Conservation (phyloP, 2,113 vertebrate species). For the Myrmecobius fasciatus region DNA sequence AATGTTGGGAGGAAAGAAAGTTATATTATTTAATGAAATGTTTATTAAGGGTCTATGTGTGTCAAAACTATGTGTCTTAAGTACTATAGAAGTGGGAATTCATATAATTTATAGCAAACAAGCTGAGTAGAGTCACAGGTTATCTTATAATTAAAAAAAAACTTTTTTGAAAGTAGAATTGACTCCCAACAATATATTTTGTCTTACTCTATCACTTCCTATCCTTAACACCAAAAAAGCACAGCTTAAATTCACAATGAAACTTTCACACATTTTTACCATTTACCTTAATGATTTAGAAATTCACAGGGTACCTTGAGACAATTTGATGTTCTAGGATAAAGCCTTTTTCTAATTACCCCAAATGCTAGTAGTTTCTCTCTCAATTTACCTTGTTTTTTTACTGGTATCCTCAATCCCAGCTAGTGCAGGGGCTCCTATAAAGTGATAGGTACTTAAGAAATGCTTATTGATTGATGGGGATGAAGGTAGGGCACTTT, state of each 20-base stretch:
- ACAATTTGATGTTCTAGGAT: background rate
- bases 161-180: slow-evolving; percentile 34
- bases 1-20: background rate
- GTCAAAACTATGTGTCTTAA: background rate
- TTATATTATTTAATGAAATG: background rate
- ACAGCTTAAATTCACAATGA: background rate
- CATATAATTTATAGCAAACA: background rate
- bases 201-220: background rate
- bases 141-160: background rate
- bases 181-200: background rate
- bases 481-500: no score
- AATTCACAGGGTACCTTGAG: background rate
- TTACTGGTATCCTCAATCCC: background rate
- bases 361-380: background rate
- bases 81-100: background rate
- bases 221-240: background rate
- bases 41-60: background rate
- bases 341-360: background rate
- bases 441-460: background rate
- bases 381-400: background rate
- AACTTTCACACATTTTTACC: background rate
- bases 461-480: background rate
- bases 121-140: background rate
- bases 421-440: background rate
- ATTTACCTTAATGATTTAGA: background rate